Percentiles rank a stretch among this genome's conserved stretches.
These are phyloP conservation scores for Drosophila kikkawai DNA, from an alignment of 1,140 invertebrate species.

Conservation along the genomic window DNA sequence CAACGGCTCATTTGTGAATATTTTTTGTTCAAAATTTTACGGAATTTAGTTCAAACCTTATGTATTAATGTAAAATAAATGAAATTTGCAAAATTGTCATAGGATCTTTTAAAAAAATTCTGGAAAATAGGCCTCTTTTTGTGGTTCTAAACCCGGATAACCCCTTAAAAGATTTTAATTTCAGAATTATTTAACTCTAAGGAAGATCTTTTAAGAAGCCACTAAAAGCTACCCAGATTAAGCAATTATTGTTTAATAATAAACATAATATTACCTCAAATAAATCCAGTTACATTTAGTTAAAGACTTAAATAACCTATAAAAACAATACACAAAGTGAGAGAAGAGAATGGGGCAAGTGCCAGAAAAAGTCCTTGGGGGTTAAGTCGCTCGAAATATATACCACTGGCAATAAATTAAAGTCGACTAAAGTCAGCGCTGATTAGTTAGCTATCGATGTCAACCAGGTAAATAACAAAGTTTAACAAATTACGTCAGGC, in stretches of 20 bases:
- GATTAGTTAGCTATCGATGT: slow-evolving; percentile 66
- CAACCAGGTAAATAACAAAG: slow-evolving; percentile 72
- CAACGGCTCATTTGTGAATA: too few relatives aligned
- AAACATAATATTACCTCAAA: not conserved
- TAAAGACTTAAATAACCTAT: not conserved
- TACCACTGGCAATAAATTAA: slow-evolving; percentile 38
- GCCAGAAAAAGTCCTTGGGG: slow-evolving; percentile 34
- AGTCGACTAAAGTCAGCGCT: slow-evolving; percentile 44
- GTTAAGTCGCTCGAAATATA: not conserved
- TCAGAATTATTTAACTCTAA: not conserved
- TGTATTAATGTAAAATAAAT: too few relatives aligned
- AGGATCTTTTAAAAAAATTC: too few relatives aligned
- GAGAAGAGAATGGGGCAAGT: too few relatives aligned
- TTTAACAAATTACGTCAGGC: slow-evolving; percentile 70
- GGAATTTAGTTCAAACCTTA: too few relatives aligned
- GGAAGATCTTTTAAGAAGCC: not conserved
- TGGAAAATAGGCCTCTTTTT: too few relatives aligned
- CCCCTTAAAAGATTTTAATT: slow-evolving; percentile 8
- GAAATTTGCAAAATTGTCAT: too few relatives aligned
- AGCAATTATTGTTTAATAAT: too few relatives aligned
- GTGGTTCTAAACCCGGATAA: too few relatives aligned
- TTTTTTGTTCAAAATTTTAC: too few relatives aligned
- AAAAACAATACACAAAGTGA: not conserved
- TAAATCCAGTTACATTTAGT: not conserved
- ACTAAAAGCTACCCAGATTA: not conserved